Evolutionary conservation across 1,140 invertebrate genomes (phyloP).

Genomic region (Pteromalus puparum): DNA sequence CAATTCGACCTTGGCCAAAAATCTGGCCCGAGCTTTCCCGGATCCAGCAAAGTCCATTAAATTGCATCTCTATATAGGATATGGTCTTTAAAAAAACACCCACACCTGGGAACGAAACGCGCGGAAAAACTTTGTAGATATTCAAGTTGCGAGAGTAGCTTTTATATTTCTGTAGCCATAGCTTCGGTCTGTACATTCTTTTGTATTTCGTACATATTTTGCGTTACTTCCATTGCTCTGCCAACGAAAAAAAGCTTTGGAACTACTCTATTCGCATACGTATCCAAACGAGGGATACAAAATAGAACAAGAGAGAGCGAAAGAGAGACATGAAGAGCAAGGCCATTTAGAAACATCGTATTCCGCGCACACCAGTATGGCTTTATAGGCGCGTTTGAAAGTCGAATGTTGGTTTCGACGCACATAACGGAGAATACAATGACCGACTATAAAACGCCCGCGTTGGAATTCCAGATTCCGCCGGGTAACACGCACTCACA

Average conservation of each 20-base stretch:
- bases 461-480: background rate
- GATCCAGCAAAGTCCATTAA: too few relatives aligned
- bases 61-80: too few relatives aligned
- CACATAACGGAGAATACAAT: constrained; percentile 6
- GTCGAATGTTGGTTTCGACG: constrained; percentile 8
- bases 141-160: too few relatives aligned
- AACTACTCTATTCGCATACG: background rate
- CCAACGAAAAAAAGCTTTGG: background rate
- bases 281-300: background rate
- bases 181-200: too few relatives aligned
- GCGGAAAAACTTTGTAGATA: too few relatives aligned
- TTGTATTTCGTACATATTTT: too few relatives aligned
- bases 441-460: constrained; percentile 5
- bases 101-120: too few relatives aligned
- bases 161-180: too few relatives aligned
- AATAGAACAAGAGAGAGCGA: background rate
- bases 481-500: background rate
- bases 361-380: constrained; percentile 9
- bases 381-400: constrained; percentile 21
- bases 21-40: too few relatives aligned
- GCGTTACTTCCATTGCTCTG: background rate
- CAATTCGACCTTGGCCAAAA: too few relatives aligned
- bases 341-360: constrained; percentile 36
- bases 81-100: too few relatives aligned
- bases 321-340: constrained; percentile 36